Conservation (phyloP, 2,113 vertebrate species). For the Falcunculus frontatus region DNA sequence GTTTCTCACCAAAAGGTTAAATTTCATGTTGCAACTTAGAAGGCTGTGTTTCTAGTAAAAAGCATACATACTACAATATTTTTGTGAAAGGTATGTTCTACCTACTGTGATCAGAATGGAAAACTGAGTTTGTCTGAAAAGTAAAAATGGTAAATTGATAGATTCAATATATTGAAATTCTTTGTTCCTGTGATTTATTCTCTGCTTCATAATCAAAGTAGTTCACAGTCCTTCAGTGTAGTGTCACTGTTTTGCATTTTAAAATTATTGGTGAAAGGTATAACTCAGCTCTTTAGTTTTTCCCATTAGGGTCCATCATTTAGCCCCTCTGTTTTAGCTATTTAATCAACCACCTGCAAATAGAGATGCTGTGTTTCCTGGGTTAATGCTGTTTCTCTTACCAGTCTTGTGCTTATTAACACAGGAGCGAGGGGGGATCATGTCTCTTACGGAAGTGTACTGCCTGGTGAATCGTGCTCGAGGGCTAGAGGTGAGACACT, state of each 20-base stretch:
- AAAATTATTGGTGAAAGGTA: neutral
- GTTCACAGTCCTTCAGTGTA: neutral
- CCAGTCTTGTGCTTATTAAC: constrained; percentile 9
- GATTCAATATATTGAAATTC: neutral
- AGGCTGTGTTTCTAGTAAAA: neutral
- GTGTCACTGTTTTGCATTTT: neutral
- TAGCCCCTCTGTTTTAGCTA: neutral
- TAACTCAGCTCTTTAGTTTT: neutral
- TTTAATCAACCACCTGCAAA: neutral
- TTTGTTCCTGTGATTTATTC: neutral
- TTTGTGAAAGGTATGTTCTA: neutral
- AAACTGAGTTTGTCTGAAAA: neutral
- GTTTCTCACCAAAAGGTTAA: neutral
- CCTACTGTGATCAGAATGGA: neutral
- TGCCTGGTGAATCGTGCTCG: constrained; percentile 94
- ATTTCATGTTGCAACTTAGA: neutral
- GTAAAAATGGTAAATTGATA: neutral
- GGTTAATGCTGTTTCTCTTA: neutral
- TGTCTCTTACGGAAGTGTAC: constrained; percentile 97
- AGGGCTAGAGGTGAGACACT: constrained; percentile 88
- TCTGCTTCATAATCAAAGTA: neutral
- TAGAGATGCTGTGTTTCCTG: neutral
- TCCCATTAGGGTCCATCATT: neutral
- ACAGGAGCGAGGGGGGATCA: constrained; percentile 95
- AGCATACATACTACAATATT: neutral